These are phyloP conservation scores for Cataglyphis rosenhaueri DNA, from an alignment of 2,888 invertebrate genomes.

Conservation along the genomic window DNA sequence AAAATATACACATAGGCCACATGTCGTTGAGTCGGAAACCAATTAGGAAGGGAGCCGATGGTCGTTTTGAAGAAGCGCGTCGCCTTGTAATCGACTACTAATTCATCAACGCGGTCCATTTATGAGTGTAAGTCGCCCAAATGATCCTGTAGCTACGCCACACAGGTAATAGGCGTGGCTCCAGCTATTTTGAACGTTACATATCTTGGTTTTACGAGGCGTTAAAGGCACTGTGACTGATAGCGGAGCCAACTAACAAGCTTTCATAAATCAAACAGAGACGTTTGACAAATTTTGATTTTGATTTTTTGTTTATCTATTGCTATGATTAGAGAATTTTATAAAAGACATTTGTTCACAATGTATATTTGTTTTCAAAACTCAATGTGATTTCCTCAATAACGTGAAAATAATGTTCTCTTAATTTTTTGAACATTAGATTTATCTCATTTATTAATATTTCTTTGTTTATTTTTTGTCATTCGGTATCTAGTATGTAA, in stretches of 20 bases:
- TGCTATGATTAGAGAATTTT: background rate
- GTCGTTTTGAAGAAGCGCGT: constrained; percentile 31
- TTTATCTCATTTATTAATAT: background rate
- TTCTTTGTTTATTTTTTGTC: constrained; percentile 6
- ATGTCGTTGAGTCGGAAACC: constrained; percentile 18
- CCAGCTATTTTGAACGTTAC: constrained; percentile 45
- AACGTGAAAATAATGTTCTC: background rate
- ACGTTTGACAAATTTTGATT: constrained; percentile 19
- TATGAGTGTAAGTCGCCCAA: constrained; percentile 57
- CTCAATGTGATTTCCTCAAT: background rate
- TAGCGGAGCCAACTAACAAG: constrained; percentile 51
- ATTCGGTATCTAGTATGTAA: background rate
- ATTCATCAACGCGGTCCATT: constrained; percentile 56
- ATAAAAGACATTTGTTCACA: background rate
- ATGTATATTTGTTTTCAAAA: background rate
- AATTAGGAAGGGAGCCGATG: constrained; percentile 30
- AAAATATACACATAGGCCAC: constrained; percentile 24
- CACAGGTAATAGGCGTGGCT: constrained; percentile 61
- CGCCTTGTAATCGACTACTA: constrained; percentile 35
- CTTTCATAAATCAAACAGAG: constrained; percentile 44
- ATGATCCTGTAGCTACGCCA: constrained; percentile 47
- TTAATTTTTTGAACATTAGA: background rate
- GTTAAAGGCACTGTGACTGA: constrained; percentile 60
- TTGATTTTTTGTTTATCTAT: background rate
- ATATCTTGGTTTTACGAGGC: constrained; percentile 60